Evolutionary conservation across 2,113 vertebrate genomes (phyloP), one percentile per base, ranked within the genome.

Genomic region (Mormyrus iriodes): DNA sequence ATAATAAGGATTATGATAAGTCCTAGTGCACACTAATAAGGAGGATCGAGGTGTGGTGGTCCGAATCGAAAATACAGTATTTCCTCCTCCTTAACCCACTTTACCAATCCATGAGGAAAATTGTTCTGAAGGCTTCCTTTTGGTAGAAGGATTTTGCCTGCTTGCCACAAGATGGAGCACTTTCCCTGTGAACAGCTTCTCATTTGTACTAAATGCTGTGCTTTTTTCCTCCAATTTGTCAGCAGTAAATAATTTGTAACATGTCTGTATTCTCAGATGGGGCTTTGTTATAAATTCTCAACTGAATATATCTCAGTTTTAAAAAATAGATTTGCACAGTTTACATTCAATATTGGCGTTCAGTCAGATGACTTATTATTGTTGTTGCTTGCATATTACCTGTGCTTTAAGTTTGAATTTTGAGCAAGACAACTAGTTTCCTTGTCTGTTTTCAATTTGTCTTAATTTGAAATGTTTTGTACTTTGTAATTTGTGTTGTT

Each of bases 91-190:
- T 69, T 69, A 31, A 31, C 27, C 27, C 27, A 10, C n/a, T 65
- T 65, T 31, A 69, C 35, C 73, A 42, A 19, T 39, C 13, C 39
- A 15, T n/a, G 2, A 35, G 21, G 12, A 13, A 39, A 76, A 76
- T 19, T 76, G 58, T 65, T 65, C n/a, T 31, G 0, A 27, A 31
- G 61, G 27, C 3, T 69, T 69, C n/a, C 73, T 39, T 79, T 79
- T 42, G 15, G 73, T 76, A 76, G 15, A 42, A 19, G 73, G 12
- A 39, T 39, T 79, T 79, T 15, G n/a, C 52, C 21, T 35, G 8
- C 44, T 48, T 69, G n/a, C 87, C 87, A 88, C 87, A 73, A 88
- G 87, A 17, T 44, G 87, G 87, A 69, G 61, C n/a, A 4, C 21
- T 65, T 88, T 69, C 19, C 42, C 10, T 27, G 24, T 85, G 42